These are phyloP conservation scores for Ellobius talpinus DNA, from an alignment of 2,113 vertebrate genomes.

Conservation along the genomic window DNA sequence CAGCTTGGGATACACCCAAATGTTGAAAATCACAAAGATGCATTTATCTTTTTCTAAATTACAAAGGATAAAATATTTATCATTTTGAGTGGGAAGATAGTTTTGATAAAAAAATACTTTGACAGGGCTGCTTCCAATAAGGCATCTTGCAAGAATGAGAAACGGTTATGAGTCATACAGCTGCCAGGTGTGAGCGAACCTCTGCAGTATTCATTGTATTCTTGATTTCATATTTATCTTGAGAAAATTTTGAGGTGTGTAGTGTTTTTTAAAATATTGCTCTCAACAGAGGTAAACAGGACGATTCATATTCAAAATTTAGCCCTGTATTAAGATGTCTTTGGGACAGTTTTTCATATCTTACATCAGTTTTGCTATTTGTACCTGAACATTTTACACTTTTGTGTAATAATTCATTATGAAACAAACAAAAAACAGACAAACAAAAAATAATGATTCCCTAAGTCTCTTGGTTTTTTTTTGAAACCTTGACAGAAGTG, in stretches of 20 bases:
- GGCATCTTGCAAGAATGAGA: conserved; percentile 32
- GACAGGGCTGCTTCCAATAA: conserved; percentile 17
- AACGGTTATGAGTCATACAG: conserved; percentile 12
- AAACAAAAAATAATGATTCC: conserved; percentile 1
- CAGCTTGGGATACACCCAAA: neutral
- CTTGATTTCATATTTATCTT: conserved; percentile 42
- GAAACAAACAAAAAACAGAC: neutral
- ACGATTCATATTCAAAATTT: conserved; percentile 54
- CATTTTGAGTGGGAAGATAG: conserved; percentile 57
- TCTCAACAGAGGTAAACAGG: conserved; percentile 25
- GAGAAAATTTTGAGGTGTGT: conserved; percentile 26
- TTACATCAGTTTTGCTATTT: conserved; percentile 58
- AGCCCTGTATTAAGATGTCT: neutral
- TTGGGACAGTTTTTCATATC: conserved; percentile 43
- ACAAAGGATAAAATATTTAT: conserved; percentile 49
- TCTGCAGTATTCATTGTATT: conserved; percentile 19
- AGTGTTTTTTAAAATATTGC: conserved; percentile 62
- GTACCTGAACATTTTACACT: neutral
- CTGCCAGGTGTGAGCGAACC: conserved; percentile 47
- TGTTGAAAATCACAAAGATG: conserved; percentile 21
- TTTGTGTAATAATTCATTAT: conserved; percentile 2
- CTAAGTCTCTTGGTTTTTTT: neutral
- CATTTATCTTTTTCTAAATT: conserved; percentile 59
- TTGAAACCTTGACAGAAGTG: conserved; percentile 50
- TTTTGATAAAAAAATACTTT: conserved; percentile 65